phyloP scores from a whole-genome alignment of 2,797 vertebrate genomes.

The Discoglossus pictus region DNA sequence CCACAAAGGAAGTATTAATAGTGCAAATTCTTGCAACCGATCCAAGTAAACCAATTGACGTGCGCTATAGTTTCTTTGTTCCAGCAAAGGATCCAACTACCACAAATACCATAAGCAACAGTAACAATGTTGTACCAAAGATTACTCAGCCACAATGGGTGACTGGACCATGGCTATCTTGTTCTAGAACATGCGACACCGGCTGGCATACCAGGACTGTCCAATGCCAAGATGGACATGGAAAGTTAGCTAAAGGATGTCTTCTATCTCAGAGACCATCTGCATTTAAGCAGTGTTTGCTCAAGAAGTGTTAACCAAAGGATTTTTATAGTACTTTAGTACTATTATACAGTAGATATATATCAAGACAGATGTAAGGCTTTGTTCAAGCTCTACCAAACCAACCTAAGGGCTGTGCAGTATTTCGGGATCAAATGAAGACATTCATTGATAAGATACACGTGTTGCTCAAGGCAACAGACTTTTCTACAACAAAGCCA shows the following conservation, averaged over 20 bases:
- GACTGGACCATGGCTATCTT: conserved; percentile 88
- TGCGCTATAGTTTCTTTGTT: conserved; percentile 94
- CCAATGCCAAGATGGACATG: conserved; percentile 87
- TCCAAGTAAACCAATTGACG: conserved; percentile 84
- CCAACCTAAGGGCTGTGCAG: conserved; percentile 70
- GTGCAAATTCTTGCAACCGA: conserved; percentile 94
- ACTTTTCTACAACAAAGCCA: conserved; percentile 35
- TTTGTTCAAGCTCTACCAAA: conserved; percentile 55
- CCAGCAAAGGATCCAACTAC: conserved; percentile 71
- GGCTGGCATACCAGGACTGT: conserved; percentile 98
- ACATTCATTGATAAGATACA: conserved; percentile 59
- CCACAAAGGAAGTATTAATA: conserved; percentile 81
- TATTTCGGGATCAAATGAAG: conserved; percentile 66
- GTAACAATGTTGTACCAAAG: conserved; percentile 53
- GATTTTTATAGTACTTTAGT: conserved; percentile 21
- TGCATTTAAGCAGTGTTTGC: conserved; percentile 92
- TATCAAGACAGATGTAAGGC: conserved; percentile 51
- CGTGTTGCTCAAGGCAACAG: conserved; percentile 58
- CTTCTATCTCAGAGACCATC: conserved; percentile 81
- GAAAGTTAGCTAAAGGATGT: conserved; percentile 90
- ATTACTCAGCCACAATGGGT: conserved; percentile 80
- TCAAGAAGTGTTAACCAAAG: conserved; percentile 86
- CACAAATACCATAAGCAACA: conserved; percentile 63
- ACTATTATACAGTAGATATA: conserved; percentile 26
- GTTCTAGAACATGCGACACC: conserved; percentile 92